Base-by-base conservation (phyloP, 2,888 invertebrate species). In the Micropterix aruncella region DNA sequence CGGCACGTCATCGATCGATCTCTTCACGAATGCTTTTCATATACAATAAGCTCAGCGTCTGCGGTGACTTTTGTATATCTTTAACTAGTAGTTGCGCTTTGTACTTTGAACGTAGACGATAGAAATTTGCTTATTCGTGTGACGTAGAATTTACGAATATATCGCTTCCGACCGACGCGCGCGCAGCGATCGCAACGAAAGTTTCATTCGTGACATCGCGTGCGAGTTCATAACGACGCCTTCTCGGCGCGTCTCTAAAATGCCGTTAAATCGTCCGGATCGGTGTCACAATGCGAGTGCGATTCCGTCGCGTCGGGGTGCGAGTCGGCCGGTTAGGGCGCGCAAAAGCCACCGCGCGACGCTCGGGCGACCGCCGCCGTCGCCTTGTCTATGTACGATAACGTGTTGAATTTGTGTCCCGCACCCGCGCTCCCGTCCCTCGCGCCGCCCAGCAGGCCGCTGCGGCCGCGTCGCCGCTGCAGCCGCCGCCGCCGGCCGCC, bases 391-490 rank as follows among this genome's bases (percentile, higher is more conserved):
- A 69, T 70, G 67, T 67, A 69, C 68, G 68, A 70, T 68, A 70
- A 69, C 65, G 67, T 69, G 69, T 68, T 68, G 67, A 69, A 27
- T 70, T 70, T 70, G 68, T 63, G 69, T 68, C 69, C 69, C 65
- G 69, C 68, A n/a, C 69, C 69, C 66, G 69, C 69, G 69, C 60
- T 77, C 69, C 76, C 82, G 70, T 76, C 78, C 71, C 74, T 12
- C 46, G 50, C 47, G 48, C 49, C 47, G 40, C 45, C 47, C 43
- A 44, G 40, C 45, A 43, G 47, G 47, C 46, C 48, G 50, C 47
- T 44, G 39, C 52, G 54, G 55, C 56, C 60, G 55, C 58, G 58
- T 51, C 58, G 57, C 19, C 76, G 76, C 79, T 74, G 70, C 67
- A 70, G 63, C 69, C 66, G 61, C 70, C 52, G 57, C 57, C 51